Evolutionary conservation across 2,113 vertebrate genomes (phyloP).

Genomic region (Catharus fuscescens): DNA sequence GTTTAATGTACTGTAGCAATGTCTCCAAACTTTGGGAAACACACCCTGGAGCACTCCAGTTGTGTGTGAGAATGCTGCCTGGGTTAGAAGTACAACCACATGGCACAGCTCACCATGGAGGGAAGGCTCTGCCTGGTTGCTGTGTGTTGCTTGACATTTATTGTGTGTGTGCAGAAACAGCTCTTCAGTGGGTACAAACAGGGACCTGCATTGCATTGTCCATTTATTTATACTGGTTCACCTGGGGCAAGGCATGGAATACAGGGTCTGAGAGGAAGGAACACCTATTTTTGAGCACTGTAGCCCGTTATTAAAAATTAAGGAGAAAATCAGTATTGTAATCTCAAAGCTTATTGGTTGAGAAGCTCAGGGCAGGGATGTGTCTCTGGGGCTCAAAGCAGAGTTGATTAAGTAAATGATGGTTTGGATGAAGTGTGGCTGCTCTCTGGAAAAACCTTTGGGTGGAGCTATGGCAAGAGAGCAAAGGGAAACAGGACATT

Average conservation of each 20-base stretch:
- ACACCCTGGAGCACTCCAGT: neutral
- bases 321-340: neutral
- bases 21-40: constrained; percentile 30
- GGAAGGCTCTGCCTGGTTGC: neutral
- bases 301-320: neutral
- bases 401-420: neutral
- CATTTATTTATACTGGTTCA: neutral
- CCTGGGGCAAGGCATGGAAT: neutral
- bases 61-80: constrained; percentile 36
- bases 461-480: neutral
- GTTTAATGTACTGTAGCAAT: neutral
- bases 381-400: neutral
- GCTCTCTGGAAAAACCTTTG: neutral
- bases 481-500: neutral
- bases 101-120: neutral
- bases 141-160: neutral
- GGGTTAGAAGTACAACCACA: constrained; percentile 36
- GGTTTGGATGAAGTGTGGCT: neutral
- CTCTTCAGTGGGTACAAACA: neutral
- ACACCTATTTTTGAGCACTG: neutral
- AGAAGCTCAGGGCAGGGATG: neutral
- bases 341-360: neutral
- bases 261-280: neutral
- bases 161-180: neutral
- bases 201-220: neutral